phyloP scores from a whole-genome alignment of 2,888 invertebrate species.

The Allolobophora icterica region DNA sequence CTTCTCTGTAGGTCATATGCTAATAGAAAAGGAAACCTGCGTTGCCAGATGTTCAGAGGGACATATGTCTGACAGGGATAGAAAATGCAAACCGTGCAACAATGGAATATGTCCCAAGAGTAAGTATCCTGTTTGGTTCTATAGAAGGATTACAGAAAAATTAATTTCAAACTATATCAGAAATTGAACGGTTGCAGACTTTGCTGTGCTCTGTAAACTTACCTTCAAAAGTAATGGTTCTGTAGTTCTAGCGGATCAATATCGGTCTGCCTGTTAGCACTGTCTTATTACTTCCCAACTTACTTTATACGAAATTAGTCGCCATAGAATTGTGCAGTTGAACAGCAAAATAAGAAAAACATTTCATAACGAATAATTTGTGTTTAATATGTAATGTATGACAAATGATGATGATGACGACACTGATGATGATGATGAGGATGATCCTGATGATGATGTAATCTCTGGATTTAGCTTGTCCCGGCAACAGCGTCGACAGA shows the following conservation, averaged over 20 bases:
- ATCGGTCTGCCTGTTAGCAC: background rate
- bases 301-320: background rate
- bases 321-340: background rate
- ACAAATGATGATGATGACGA: too few relatives aligned
- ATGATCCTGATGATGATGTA: too few relatives aligned
- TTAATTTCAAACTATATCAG: background rate
- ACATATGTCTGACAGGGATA: background rate
- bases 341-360: background rate
- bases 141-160: background rate
- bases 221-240: background rate
- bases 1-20: background rate
- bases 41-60: background rate
- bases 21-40: background rate
- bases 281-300: background rate
- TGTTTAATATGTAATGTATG: too few relatives aligned
- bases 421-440: too few relatives aligned
- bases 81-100: background rate
- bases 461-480: background rate
- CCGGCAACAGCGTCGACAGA: constrained; percentile 75
- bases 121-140: background rate
- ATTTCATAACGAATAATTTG: background rate
- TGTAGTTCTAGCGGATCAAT: background rate
- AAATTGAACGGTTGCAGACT: background rate
- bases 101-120: background rate
- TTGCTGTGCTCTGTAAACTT: background rate